Evolutionary conservation across 92 coral and sea anemone species (phyloP).

Genomic region (Epizoanthus rinbou): DNA sequence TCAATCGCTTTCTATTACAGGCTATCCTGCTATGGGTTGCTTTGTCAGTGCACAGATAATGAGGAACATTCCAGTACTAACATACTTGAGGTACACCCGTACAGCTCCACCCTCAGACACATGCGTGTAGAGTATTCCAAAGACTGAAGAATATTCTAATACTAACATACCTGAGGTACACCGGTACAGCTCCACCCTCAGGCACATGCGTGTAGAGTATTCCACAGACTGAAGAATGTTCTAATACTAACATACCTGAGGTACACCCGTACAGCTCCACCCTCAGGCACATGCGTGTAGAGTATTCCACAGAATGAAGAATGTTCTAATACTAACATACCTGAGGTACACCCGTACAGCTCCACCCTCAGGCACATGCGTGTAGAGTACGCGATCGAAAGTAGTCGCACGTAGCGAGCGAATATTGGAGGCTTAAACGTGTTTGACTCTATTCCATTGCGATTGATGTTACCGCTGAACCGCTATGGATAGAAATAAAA

Average conservation of each 20-base stretch:
- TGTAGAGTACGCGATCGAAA: not conserved
- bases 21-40: too few species aligned
- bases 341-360: slow-evolving; percentile 33
- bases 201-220: not conserved
- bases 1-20: too few species aligned
- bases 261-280: slow-evolving; percentile 34
- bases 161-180: not conserved
- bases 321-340: not conserved
- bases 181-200: slow-evolving; percentile 29
- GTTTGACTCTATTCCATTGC: slow-evolving; percentile 22
- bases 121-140: too few species aligned
- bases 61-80: too few species aligned
- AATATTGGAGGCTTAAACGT: slow-evolving; percentile 37
- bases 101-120: slow-evolving; percentile 42
- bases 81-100: not conserved
- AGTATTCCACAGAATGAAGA: too few species aligned
- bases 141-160: too few species aligned
- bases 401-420: slow-evolving; percentile 24
- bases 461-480: slow-evolving; percentile 21
- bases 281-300: slow-evolving; percentile 4
- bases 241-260: too few species aligned
- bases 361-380: slow-evolving; percentile 41
- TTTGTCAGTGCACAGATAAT: too few species aligned
- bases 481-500: not conserved
- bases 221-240: too few species aligned